Evolutionary conservation across 2,797 vertebrate species (phyloP), one percentile per base, ranked within the genome.

Genomic region (Myotis planiceps): DNA sequence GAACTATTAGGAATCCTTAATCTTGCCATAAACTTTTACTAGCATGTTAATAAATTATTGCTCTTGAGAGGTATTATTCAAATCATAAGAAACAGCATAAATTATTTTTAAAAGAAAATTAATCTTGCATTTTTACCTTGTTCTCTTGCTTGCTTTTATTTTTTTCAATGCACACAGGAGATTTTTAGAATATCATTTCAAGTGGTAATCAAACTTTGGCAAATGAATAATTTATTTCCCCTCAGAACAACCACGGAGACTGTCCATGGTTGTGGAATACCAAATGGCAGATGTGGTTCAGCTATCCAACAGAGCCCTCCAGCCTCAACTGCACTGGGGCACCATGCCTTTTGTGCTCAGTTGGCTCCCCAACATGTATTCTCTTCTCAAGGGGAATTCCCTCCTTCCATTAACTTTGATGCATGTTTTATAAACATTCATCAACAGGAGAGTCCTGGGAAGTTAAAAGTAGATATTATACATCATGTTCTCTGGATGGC

Each of bases 141-240:
- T 82, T 94, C 39, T 88, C 29, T 5, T 74, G 14, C 32, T 88
- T 63, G 12, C 42, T 37, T 58, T 89, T 55, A 42, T 42, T 95
- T 55, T 5, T 58, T 84, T 68, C 2, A 53, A 32, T 76, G 60
- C 14, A 49, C 58, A 12, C 76, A 69, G 32, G 34, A 90, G 65
- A 80, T 79, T 95, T 87, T 94, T 72, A 78, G 60, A 55, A 58
- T 91, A 89, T 89, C n/a, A 88, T 96, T 95, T 88, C 82, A 93
- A 87, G 45, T 91, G 32, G 55, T 87, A 84, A 91, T 97, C 27
- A 81, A 80, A 87, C 15, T 83, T 80, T 51, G 65, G 34, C 45
- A 80, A 87, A 63, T 85, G 29, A 90, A 92, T 86, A 63, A 42
- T 75, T 27, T 80, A 86, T 96, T 94, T 97, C 71, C 79, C 68